Percentiles rank a stretch among this genome's conserved stretches.
These are phyloP conservation scores for Listronotus oregonensis DNA, from an alignment of 1,140 invertebrate genomes.

Conservation along the genomic window DNA sequence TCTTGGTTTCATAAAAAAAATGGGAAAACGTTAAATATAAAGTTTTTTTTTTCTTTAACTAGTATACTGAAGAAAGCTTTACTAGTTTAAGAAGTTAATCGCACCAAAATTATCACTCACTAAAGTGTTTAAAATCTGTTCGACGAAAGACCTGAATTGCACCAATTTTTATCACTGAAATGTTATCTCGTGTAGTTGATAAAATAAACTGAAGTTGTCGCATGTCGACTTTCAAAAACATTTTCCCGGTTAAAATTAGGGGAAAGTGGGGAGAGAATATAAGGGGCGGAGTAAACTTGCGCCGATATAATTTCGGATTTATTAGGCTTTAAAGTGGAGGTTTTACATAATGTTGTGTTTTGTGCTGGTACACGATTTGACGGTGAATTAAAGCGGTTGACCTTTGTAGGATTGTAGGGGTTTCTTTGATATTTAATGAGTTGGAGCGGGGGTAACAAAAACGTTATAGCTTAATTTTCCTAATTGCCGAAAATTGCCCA, in stretches of 20 bases:
- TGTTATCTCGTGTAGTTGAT: slow-evolving; percentile 27
- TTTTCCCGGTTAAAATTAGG: slow-evolving; percentile 16
- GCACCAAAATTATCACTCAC: not conserved
- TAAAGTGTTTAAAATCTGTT: too few relatives aligned
- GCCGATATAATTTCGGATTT: slow-evolving; percentile 28
- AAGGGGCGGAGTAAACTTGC: slow-evolving; percentile 22
- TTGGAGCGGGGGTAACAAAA: not conserved
- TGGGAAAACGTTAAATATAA: too few relatives aligned
- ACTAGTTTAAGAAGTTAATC: not conserved
- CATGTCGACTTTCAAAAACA: slow-evolving; percentile 26
- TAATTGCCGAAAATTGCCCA: too few relatives aligned
- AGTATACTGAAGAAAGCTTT: too few relatives aligned
- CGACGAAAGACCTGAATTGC: slow-evolving; percentile 25
- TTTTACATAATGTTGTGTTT: slow-evolving; percentile 38
- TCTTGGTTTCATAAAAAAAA: too few relatives aligned
- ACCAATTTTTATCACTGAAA: slow-evolving; percentile 28
- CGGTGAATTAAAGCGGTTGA: slow-evolving; percentile 18
- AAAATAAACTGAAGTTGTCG: slow-evolving; percentile 28
- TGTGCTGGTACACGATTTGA: slow-evolving; percentile 33
- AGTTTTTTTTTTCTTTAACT: too few relatives aligned
- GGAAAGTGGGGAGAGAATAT: not conserved
- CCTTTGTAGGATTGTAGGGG: slow-evolving; percentile 10
- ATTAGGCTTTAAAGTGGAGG: slow-evolving; percentile 31
- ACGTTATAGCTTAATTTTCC: not conserved
- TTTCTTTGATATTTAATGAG: not conserved